Conservation (phyloP, 2,797 vertebrate species). For the Falco cherrug region DNA sequence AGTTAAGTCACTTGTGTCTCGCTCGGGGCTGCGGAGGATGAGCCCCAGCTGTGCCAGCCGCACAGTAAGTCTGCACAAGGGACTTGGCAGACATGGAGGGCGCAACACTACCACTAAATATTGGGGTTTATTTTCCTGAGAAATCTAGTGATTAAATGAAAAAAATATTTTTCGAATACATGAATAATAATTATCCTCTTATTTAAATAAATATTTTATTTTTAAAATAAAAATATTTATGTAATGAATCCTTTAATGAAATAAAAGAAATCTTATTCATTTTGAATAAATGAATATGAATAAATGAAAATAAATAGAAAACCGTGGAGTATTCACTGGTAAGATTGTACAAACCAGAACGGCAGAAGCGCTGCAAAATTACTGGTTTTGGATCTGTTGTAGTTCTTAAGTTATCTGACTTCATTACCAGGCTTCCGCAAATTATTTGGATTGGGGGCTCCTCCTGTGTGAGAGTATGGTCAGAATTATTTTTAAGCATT, state of each 20-base stretch:
- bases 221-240: no score
- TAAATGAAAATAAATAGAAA: neutral
- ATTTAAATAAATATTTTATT: no score
- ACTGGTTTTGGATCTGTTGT: neutral
- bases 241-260: no score
- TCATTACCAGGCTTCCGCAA: neutral
- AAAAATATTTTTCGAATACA: no score
- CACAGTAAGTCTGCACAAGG: neutral
- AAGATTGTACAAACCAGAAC: neutral
- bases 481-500: neutral
- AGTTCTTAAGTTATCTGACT: neutral
- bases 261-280: no score
- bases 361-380: neutral
- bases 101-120: neutral
- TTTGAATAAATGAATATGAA: no score
- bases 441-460: neutral
- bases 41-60: fast-evolving
- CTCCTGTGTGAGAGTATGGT: neutral
- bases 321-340: neutral
- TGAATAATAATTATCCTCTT: no score
- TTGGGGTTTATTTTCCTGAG: neutral
- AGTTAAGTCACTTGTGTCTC: neutral
- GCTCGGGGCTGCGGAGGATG: neutral
- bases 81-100: neutral
- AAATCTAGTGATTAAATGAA: neutral